These are phyloP conservation scores for Paelopatides confundens DNA, from an alignment of 53 echinoderm and acorn worm genomes.

Conservation along the genomic window DNA sequence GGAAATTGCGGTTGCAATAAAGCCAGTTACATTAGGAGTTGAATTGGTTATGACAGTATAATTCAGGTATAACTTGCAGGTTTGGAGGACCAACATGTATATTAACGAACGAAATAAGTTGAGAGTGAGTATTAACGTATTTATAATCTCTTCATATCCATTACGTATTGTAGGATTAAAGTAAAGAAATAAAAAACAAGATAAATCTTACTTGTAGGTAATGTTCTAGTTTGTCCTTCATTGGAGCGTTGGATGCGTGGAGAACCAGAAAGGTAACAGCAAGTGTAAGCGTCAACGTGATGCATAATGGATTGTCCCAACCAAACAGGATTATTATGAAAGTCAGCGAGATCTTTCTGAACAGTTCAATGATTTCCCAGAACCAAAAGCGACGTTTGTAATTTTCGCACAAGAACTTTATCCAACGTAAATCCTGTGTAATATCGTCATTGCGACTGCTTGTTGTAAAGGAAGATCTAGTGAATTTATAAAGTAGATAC, in stretches of 20 bases:
- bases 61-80: too few species aligned
- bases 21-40: too few species aligned
- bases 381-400: constrained; percentile 41
- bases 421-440: not conserved
- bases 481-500: not conserved
- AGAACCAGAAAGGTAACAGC: constrained; percentile 24
- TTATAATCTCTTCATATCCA: too few species aligned
- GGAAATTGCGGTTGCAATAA: too few species aligned
- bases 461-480: too few species aligned
- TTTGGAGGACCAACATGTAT: too few species aligned
- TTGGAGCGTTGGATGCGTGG: constrained; percentile 14
- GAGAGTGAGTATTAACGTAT: too few species aligned
- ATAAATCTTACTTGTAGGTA: constrained; percentile 15
- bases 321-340: constrained; percentile 27
- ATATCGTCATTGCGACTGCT: too few species aligned
- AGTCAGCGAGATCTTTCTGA: constrained; percentile 4
- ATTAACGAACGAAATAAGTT: too few species aligned
- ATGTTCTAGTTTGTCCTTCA: constrained; percentile 57
- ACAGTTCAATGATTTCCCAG: constrained; percentile 48
- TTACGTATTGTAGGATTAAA: too few species aligned
- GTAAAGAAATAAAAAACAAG: too few species aligned
- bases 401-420: constrained; percentile 17
- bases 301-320: not conserved
- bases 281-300: not conserved
- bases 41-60: too few species aligned